Percentiles rank a stretch among this genome's conserved stretches.
These are phyloP conservation scores for Drosophila pseudotalamancana DNA, from an alignment of 2,888 invertebrate species.

Conservation along the genomic window DNA sequence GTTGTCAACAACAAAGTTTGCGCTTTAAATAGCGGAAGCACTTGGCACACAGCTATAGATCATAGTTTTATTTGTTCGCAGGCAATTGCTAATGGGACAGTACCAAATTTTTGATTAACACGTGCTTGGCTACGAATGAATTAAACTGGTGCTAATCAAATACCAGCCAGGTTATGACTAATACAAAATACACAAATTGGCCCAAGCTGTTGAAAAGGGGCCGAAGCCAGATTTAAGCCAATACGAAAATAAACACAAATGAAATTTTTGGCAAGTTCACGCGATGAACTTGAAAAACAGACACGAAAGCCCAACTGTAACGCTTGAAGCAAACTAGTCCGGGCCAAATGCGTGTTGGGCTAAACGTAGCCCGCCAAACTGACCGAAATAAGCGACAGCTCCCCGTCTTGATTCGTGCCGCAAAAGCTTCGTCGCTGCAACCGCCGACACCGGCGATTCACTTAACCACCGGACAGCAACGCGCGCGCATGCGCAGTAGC, in stretches of 20 bases:
- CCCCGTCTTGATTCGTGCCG: constrained; percentile 55
- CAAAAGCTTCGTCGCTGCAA: constrained; percentile 63
- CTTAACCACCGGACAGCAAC: constrained; percentile 57
- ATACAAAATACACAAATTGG: constrained; percentile 9
- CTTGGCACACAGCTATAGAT: constrained; percentile 27
- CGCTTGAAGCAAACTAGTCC: constrained; percentile 5
- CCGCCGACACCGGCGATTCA: constrained; percentile 50
- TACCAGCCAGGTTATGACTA: constrained; percentile 30
- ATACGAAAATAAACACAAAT: constrained; percentile 35
- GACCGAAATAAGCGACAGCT: constrained; percentile 56
- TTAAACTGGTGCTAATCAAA: constrained; percentile 47
- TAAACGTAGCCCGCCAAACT: constrained; percentile 58
- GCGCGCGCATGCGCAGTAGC: constrained; percentile 71
- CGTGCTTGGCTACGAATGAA: constrained; percentile 12
- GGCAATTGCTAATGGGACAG: constrained; percentile 49
- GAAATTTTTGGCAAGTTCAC: constrained; percentile 72
- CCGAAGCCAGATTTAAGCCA: constrained; percentile 14
- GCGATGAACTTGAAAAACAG: constrained; percentile 71
- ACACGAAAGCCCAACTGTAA: constrained; percentile 34
- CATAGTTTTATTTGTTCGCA: constrained; percentile 57
- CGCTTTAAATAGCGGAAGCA: constrained; percentile 59
- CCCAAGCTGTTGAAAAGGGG: constrained; percentile 30
- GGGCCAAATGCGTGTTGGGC: constrained; percentile 48
- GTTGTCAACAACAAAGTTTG: constrained; percentile 12
- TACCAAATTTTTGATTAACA: constrained; percentile 53